Conservation (phyloP, 2,797 vertebrate species). For the Amphiprion clarkii region DNA sequence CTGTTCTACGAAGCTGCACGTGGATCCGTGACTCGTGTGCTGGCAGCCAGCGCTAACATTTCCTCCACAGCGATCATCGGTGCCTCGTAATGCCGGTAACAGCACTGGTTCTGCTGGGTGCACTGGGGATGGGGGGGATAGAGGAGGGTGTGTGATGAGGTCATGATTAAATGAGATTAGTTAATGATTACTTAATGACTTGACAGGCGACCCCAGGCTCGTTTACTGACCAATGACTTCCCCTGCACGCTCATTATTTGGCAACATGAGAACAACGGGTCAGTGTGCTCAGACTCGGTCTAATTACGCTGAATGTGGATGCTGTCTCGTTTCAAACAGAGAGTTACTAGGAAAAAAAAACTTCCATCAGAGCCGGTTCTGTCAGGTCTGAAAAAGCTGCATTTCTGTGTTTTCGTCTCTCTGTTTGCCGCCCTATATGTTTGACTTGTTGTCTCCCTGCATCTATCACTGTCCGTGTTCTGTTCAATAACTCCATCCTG, state of each 20-base stretch:
- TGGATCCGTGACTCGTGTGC: neutral
- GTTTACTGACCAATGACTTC: slow-evolving; percentile 80
- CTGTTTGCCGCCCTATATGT: neutral
- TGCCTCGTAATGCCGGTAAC: neutral
- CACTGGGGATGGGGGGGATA: neutral
- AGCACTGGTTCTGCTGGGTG: slow-evolving; percentile 5
- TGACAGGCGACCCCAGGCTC: slow-evolving; percentile 78
- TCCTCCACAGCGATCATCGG: slow-evolving; percentile 17
- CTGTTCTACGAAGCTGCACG: neutral
- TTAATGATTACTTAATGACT: slow-evolving; percentile 82
- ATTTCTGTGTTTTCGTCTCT: neutral
- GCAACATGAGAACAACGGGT: slow-evolving; percentile 71
- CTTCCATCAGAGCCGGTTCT: neutral
- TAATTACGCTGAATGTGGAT: slow-evolving; percentile 51
- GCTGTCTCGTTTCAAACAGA: slow-evolving; percentile 46
- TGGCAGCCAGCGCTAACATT: neutral
- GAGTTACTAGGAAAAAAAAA: neutral
- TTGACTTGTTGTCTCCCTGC: neutral
- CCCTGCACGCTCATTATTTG: slow-evolving; percentile 63
- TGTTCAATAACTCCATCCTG: slow-evolving; percentile 20
- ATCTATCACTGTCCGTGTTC: slow-evolving; percentile 1
- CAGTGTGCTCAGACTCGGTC: slow-evolving; percentile 61
- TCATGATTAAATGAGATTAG: slow-evolving; percentile 83
- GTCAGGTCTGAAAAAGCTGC: no score
- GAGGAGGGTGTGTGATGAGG: slow-evolving; percentile 59